phyloP scores from a whole-genome alignment of 2,888 invertebrate genomes.

The Crepidodera aurea region DNA sequence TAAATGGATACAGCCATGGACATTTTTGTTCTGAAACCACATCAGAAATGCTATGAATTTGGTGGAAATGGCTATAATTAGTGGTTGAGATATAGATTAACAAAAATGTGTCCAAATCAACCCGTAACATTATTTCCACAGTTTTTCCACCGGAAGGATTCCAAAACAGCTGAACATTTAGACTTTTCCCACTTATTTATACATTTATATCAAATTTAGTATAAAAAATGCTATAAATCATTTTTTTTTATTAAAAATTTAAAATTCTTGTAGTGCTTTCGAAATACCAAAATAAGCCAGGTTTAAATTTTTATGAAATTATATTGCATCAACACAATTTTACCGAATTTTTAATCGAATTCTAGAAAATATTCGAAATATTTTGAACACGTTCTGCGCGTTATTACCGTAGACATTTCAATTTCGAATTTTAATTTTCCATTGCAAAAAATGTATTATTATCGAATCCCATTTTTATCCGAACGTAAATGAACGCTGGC shows the following conservation, averaged over 20 bases:
- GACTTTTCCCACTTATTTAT: no score
- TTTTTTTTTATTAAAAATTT: background rate
- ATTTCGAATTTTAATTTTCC: constrained; percentile 22
- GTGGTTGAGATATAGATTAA: no score
- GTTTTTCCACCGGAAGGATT: no score
- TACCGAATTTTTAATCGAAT: background rate
- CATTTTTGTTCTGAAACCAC: no score
- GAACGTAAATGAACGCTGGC: constrained; percentile 17
- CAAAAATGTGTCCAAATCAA: no score
- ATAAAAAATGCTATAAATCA: no score
- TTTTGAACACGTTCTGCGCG: constrained; percentile 4
- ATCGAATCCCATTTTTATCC: constrained; percentile 19
- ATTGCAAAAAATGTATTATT: constrained; percentile 17
- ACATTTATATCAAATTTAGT: no score
- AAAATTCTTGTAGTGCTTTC: background rate
- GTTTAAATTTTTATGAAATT: background rate
- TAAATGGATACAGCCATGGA: no score
- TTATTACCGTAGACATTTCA: constrained; percentile 19
- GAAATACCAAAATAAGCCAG: background rate
- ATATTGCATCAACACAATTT: background rate
- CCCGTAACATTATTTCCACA: no score
- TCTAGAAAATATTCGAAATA: constrained; percentile 15
- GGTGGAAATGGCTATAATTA: no score
- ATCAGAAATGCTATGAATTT: no score
- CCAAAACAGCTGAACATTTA: no score